Base-by-base conservation (phyloP, 2,797 vertebrate genomes). In the Poeciliopsis presidionis region DNA sequence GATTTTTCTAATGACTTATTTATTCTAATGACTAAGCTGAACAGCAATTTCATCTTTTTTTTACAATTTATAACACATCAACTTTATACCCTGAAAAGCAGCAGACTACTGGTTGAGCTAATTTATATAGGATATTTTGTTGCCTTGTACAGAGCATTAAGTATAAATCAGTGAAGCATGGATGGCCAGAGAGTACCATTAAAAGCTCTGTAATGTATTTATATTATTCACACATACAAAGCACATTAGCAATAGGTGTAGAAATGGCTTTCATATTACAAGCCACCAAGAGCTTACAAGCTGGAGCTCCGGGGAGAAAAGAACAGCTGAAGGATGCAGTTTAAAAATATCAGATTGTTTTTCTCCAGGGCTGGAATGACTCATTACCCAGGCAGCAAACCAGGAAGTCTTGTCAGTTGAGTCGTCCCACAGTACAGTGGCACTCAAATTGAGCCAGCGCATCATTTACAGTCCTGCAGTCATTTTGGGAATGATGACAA, bases 291-390 rank as follows among this genome's bases (percentile, higher is more conserved):
- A 90, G 88, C 89, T 90, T 88, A 89, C 89, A 81, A 84, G 84
- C 82, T 13, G 36, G 84, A 83, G 91, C 92, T 91, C 81, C 57
- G 18, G 90, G 92, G 84, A 85, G 70, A 82, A 87, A 90, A 79
- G 89, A 90, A 92, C 79, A 90, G 92, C 92, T 91, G 90, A 93
- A 92, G 86, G 91, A 93, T 88, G 90, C 90, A 88, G 89, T 93
- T 93, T 93, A 91, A 95, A 95, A 95, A 94, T 93, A 90, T 89
- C 93, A 91, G 91, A 94, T 93, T 94, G 94, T 92, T 94, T 93
- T 93, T 90, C 93, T 95, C 88, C 81, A 81, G 91, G 94, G 93
- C 90, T 87, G 82, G 80, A 85, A 91, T 93, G 90, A 93, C 88
- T 95, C 94, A 95, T 96, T 95, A 95, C 88, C 85, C 87, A 88